Conservation (phyloP, 2,113 vertebrate species). For the Galbula dea region DNA sequence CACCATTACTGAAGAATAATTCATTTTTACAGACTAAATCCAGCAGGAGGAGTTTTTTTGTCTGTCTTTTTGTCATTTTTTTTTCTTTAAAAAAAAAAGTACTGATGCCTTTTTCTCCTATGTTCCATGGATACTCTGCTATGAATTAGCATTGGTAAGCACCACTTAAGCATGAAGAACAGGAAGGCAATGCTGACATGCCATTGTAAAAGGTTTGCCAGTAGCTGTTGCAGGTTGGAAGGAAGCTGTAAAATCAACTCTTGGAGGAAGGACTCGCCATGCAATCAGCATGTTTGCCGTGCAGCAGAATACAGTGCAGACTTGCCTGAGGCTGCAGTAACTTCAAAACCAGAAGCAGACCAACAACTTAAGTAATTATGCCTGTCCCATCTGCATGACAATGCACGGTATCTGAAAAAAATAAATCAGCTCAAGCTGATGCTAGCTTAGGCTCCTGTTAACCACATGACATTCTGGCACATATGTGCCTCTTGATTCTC, state of each 20-base stretch:
- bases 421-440: neutral
- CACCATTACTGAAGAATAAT: neutral
- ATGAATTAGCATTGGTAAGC: neutral
- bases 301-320: neutral
- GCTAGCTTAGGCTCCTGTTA: neutral
- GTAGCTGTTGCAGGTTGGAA: neutral
- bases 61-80: neutral
- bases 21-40: neutral
- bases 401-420: neutral
- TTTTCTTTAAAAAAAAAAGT: neutral
- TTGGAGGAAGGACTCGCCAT: neutral
- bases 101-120: neutral
- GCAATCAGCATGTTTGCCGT: neutral
- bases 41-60: neutral
- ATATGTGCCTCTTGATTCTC: neutral
- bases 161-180: neutral
- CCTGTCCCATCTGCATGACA: neutral
- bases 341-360: neutral
- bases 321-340: neutral
- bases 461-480: neutral
- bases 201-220: neutral
- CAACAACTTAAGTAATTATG: neutral
- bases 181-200: neutral
- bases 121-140: neutral
- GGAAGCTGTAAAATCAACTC: neutral